Percentiles rank a stretch among this genome's conserved stretches.
These are phyloP conservation scores for Drosophila formosana DNA, from an alignment of 2,888 invertebrate genomes.

Conservation along the genomic window DNA sequence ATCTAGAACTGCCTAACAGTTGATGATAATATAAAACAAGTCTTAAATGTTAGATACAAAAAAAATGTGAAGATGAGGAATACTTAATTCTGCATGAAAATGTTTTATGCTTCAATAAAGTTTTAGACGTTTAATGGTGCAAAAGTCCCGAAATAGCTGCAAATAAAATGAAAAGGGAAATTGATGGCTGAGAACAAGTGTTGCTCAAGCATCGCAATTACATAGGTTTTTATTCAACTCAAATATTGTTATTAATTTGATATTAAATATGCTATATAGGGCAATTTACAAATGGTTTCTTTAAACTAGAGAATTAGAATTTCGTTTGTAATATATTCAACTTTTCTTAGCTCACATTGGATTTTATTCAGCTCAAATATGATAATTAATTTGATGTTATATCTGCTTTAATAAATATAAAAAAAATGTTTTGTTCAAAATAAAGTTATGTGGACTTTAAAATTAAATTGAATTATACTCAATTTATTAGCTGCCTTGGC, in stretches of 20 bases:
- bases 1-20: conserved; percentile 18
- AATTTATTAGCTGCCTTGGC: too few relatives aligned
- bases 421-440: too few relatives aligned
- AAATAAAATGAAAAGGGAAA: neutral
- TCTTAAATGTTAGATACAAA: conserved; percentile 10
- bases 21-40: conserved; percentile 37
- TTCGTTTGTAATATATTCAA: too few relatives aligned
- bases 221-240: neutral
- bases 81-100: conserved; percentile 37
- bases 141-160: neutral
- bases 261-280: too few relatives aligned
- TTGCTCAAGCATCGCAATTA: neutral
- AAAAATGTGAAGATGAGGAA: neutral
- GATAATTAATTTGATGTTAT: too few relatives aligned
- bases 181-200: neutral
- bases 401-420: too few relatives aligned
- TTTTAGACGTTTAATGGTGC: conserved; percentile 12
- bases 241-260: neutral
- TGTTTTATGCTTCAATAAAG: conserved; percentile 42
- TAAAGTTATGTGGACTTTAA: too few relatives aligned
- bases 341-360: too few relatives aligned
- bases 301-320: too few relatives aligned
- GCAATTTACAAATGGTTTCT: too few relatives aligned
- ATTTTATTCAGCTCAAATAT: too few relatives aligned
- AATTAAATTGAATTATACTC: too few relatives aligned